A percentile compares a stretch with the other conserved stretches of the same genome.
phyloP scores from a whole-genome alignment of 2,797 vertebrate genomes.

The Hephaestus fuliginosus region DNA sequence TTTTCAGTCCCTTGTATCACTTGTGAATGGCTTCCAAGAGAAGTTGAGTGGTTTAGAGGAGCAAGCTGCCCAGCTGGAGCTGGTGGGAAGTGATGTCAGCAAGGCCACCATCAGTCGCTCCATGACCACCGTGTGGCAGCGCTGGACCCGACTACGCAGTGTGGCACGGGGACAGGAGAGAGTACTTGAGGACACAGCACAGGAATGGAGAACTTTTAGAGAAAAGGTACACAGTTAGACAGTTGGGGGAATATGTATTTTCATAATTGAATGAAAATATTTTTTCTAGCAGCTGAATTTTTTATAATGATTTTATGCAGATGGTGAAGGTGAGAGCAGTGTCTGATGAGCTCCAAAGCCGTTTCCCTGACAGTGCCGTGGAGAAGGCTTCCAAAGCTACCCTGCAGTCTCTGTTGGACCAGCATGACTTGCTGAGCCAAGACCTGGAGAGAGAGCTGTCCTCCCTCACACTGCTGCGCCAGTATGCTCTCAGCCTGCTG shows the following conservation, averaged over 20 bases:
- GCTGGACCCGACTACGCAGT: slow-evolving; percentile 91
- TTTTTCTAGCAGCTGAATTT: not conserved
- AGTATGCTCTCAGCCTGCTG: slow-evolving; percentile 88
- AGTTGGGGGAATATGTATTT: no score
- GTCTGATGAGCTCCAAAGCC: slow-evolving; percentile 88
- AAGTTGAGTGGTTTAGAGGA: slow-evolving; percentile 91
- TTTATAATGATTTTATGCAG: slow-evolving; percentile 67
- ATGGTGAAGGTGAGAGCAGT: slow-evolving; percentile 87
- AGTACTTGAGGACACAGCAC: slow-evolving; percentile 90
- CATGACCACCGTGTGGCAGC: slow-evolving; percentile 94
- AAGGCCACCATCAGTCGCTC: slow-evolving; percentile 93
- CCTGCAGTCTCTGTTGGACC: slow-evolving; percentile 88
- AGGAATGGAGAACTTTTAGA: slow-evolving; percentile 90
- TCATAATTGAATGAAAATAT: not conserved
- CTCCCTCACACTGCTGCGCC: slow-evolving; percentile 87
- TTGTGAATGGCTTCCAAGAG: slow-evolving; percentile 92
- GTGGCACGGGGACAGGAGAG: slow-evolving; percentile 93
- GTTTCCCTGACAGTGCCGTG: slow-evolving; percentile 87
- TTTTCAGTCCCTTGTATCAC: slow-evolving; percentile 88
- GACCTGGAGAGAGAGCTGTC: slow-evolving; percentile 90
- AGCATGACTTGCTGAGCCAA: slow-evolving; percentile 85
- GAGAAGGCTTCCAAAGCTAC: slow-evolving; percentile 93
- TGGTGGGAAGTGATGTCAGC: slow-evolving; percentile 90
- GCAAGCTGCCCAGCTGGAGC: slow-evolving; percentile 89
- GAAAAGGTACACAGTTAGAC: slow-evolving; percentile 85